A percentile compares a stretch with the other conserved stretches of the same genome.
These are phyloP conservation scores for Ailurus styani DNA, from an alignment of 2,113 vertebrate species.

Conservation along the genomic window DNA sequence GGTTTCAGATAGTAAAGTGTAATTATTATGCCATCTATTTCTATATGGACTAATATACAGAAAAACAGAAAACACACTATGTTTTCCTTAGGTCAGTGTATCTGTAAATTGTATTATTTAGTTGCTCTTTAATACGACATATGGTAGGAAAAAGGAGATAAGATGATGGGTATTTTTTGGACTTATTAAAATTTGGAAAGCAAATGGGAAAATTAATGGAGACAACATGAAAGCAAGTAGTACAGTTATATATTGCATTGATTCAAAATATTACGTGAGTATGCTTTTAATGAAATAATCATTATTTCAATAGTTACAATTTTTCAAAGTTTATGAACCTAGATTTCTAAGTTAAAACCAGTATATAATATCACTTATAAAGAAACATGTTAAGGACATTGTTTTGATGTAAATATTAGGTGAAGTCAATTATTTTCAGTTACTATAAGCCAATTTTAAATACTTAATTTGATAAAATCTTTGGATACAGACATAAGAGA, in stretches of 20 bases:
- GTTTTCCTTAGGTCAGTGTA: background rate
- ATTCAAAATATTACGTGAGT: background rate
- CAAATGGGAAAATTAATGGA: background rate
- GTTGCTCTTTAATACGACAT: background rate
- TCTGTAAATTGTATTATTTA: background rate
- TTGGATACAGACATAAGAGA: background rate
- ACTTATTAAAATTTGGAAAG: background rate
- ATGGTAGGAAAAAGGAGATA: background rate
- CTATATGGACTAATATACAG: background rate
- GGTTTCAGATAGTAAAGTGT: background rate
- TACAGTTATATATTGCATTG: background rate
- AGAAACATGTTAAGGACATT: background rate
- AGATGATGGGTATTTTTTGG: background rate
- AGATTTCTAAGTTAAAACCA: conserved; percentile 9
- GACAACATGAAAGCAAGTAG: background rate
- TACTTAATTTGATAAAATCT: conserved; percentile 1
- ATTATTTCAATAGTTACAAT: background rate
- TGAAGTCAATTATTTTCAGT: background rate
- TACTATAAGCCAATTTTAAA: background rate
- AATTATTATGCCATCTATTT: background rate
- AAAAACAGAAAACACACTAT: background rate
- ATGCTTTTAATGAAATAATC: background rate
- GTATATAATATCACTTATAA: background rate
- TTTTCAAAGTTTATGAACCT: background rate
- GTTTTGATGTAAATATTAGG: background rate